These are phyloP conservation scores for Antheraea pernyi DNA, from an alignment of 1,140 invertebrate genomes.

Conservation along the genomic window DNA sequence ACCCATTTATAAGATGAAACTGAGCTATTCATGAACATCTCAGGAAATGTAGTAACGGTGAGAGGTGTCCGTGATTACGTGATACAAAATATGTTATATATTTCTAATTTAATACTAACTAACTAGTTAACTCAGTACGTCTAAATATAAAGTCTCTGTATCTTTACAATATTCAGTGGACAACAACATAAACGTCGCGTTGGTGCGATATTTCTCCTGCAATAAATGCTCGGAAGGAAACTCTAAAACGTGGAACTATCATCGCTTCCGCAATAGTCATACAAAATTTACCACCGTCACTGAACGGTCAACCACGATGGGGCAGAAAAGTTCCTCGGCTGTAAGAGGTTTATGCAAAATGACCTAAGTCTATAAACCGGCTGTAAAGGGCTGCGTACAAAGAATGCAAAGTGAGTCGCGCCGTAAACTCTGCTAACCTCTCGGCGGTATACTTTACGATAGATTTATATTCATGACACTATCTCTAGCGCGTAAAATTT, in stretches of 20 bases:
- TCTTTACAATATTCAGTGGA: not conserved
- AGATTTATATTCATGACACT: slow-evolving; percentile 79
- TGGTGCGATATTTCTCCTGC: not conserved
- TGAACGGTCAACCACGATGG: slow-evolving; percentile 19
- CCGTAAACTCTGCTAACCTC: slow-evolving; percentile 69
- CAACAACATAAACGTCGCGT: not conserved
- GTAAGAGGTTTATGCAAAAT: slow-evolving; percentile 68
- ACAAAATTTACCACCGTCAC: slow-evolving; percentile 22
- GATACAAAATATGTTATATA: no score
- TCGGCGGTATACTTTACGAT: slow-evolving; percentile 71
- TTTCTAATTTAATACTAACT: not conserved
- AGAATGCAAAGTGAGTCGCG: slow-evolving; percentile 76
- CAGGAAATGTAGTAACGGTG: no score
- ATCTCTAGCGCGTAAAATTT: slow-evolving; percentile 76
- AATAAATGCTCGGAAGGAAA: not conserved
- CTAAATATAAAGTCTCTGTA: not conserved
- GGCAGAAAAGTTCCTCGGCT: slow-evolving; percentile 27
- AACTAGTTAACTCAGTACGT: not conserved
- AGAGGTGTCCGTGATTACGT: no score
- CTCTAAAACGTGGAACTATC: slow-evolving; percentile 14
- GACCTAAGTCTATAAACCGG: slow-evolving; percentile 72
- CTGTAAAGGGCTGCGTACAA: slow-evolving; percentile 69
- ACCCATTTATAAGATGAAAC: no score
- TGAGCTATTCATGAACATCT: no score
- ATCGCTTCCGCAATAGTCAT: slow-evolving; percentile 21